Evolutionary conservation across 1,140 invertebrate genomes (phyloP), one percentile per base, ranked within the genome.

Genomic region (Lycorma delicatula): DNA sequence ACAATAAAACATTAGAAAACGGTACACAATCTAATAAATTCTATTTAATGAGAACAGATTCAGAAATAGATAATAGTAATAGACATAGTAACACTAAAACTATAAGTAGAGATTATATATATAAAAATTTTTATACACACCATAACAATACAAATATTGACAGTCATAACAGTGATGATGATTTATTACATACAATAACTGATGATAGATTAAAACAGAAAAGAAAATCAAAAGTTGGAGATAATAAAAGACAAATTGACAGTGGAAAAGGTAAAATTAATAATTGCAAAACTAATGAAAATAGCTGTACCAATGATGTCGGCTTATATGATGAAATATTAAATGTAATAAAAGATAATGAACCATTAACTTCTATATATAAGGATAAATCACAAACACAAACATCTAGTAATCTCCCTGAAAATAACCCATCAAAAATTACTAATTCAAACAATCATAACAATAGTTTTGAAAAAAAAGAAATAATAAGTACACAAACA

Each of bases 271-370:
- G 16, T 1, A 9, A 44, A 7, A 22, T 20, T 18, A 16, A 16
- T 20, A 22, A 22, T 3, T 20, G 18, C 16, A 16, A 44, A 44
- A 22, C 41, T 2, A 20, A 44, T 22, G 16, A 16, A 5, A 44
- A 22, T 44, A 44, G 23, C 16, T 44, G 23, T 44, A 44, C 16
- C 23, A 20, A 20, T 18, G 41, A 44, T 12, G 23, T 16, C 23
- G 41, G 23, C 16, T 22, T 44, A 22, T 44, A 44, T 44, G 41
- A 44, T 44, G 41, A 44, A 22, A 44, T 44, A 44, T 22, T 44
- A 16, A 20, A 44, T 18, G 41, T 44, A 22, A 44, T 44, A 16
- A 44, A 44, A 18, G 41, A 44, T 13, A 44, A 44, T 44, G 41
- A 44, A 18, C 41, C 18, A 9, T 44, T 44, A 22, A 20, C 41